phyloP scores from a whole-genome alignment of 2,113 vertebrate genomes.

The Thinocorus orbignyianus region DNA sequence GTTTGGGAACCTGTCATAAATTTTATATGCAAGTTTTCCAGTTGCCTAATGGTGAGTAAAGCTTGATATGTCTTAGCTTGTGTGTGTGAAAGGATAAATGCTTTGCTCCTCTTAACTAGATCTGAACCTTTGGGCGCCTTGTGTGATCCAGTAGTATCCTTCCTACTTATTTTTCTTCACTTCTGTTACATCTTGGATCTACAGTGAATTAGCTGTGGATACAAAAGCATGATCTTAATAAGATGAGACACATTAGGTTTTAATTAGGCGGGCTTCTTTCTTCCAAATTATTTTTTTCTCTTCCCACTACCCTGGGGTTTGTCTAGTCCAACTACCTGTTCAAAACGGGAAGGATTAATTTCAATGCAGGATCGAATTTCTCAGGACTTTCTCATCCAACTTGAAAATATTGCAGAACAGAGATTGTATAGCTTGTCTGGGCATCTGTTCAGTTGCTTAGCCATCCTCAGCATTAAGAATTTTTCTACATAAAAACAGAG shows the following conservation, averaged over 20 bases:
- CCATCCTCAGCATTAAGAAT: neutral
- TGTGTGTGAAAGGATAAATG: neutral
- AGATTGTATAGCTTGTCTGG: neutral
- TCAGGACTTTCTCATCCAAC: neutral
- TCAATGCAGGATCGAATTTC: neutral
- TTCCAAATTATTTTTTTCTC: neutral
- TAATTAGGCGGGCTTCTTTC: neutral
- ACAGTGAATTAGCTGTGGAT: neutral
- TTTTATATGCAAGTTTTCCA: constrained; percentile 96
- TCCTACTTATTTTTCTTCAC: neutral
- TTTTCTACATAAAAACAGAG: neutral
- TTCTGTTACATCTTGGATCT: neutral
- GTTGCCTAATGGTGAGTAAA: constrained; percentile 86
- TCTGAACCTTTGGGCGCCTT: neutral
- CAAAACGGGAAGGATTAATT: neutral
- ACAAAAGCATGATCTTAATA: neutral
- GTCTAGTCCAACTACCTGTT: neutral
- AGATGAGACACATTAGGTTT: neutral
- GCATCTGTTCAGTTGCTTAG: neutral
- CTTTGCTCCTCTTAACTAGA: neutral
- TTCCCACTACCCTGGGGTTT: neutral
- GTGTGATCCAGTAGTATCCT: neutral
- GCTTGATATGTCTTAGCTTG: neutral
- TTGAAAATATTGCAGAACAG: neutral
- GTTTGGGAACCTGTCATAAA: constrained; percentile 94